Conservation (phyloP, 2,797 vertebrate genomes). For the Lutra lutra region DNA sequence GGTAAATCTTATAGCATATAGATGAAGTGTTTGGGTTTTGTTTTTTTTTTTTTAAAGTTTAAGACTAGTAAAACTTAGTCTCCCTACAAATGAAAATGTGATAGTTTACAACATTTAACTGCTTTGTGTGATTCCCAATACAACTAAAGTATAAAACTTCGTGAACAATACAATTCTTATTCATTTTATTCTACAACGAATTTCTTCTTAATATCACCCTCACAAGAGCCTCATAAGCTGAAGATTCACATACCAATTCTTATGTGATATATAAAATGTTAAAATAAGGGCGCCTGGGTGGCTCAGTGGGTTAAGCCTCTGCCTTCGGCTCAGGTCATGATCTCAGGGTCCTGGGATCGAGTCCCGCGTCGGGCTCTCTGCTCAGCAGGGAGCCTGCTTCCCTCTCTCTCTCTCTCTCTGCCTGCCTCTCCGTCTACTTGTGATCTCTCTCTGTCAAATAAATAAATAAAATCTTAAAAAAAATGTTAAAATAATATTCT, state of each 20-base stretch:
- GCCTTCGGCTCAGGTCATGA: too few species aligned
- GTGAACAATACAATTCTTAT: background rate
- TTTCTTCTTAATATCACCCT: background rate
- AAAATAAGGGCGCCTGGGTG: too few species aligned
- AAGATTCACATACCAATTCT: background rate
- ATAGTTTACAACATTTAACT: background rate
- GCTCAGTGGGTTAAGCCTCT: too few species aligned
- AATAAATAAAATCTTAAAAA: too few species aligned
- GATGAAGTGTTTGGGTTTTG: too few species aligned
- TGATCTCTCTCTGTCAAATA: too few species aligned
- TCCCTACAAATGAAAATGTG: background rate
- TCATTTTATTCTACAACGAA: background rate
- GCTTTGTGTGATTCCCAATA: background rate
- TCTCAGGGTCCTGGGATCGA: too few species aligned
- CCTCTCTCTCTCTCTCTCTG: too few species aligned
- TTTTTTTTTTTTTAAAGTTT: background rate
- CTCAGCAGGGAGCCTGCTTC: too few species aligned
- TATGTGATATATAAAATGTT: background rate
- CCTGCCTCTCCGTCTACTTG: too few species aligned
- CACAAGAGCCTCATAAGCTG: background rate
- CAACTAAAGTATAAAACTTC: background rate
- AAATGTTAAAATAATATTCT: slow-evolving; percentile 18
- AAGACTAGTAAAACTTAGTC: background rate
- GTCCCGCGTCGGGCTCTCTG: too few species aligned
- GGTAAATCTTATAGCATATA: background rate